These are phyloP conservation scores for Carlito syrichta DNA, from an alignment of 2,113 vertebrate genomes.

Conservation along the genomic window DNA sequence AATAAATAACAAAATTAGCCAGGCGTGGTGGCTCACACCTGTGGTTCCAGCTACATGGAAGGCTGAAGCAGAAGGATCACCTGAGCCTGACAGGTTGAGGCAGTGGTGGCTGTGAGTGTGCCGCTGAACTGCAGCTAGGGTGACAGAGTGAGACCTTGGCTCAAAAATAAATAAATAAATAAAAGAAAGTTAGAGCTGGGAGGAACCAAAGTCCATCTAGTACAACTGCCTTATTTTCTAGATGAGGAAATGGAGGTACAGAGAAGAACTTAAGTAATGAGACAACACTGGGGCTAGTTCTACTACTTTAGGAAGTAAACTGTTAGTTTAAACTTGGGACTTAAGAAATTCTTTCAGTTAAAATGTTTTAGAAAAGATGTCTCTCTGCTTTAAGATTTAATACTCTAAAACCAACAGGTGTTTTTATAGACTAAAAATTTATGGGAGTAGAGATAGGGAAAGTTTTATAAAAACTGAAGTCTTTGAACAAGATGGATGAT, in stretches of 20 bases:
- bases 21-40: no score
- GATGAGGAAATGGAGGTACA: not conserved
- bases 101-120: no score
- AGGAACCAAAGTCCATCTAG: not conserved
- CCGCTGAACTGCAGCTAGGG: no score
- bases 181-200: constrained; percentile 19
- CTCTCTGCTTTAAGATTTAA: constrained; percentile 8
- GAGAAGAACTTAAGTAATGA: not conserved
- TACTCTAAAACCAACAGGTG: not conserved
- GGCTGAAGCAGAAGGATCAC: no score
- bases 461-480: constrained; percentile 9
- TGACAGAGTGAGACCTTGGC: no score
- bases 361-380: constrained; percentile 5
- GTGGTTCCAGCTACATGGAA: no score
- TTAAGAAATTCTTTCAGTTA: not conserved
- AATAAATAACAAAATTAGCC: no score
- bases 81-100: no score
- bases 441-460: not conserved
- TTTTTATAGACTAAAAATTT: constrained; percentile 17
- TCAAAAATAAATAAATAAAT: no score
- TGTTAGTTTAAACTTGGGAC: not conserved
- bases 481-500: no score
- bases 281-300: not conserved
- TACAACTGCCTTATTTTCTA: not conserved
- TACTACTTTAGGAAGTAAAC: not conserved